A percentile compares a stretch with the other conserved stretches of the same genome.
Evolutionary conservation across 2,113 vertebrate genomes (phyloP).

Genomic region (Microcebus ravelobensis): DNA sequence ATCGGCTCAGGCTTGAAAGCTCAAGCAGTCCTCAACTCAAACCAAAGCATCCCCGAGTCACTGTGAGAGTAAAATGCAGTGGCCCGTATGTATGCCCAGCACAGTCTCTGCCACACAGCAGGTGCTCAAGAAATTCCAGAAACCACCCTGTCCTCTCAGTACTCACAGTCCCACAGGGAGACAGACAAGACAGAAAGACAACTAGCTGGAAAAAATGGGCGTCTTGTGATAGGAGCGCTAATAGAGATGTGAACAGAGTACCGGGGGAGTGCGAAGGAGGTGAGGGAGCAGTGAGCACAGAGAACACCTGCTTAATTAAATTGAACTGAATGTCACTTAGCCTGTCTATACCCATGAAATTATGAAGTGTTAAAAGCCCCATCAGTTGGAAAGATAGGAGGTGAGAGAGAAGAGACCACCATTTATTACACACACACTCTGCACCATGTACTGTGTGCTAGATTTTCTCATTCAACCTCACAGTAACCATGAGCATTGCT

Average conservation of each 20-base stretch:
- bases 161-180: not conserved
- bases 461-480: not conserved
- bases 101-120: not conserved
- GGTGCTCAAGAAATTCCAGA: not conserved
- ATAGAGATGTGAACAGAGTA: not conserved
- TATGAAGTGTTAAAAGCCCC: not conserved
- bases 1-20: not conserved
- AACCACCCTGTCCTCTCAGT: not conserved
- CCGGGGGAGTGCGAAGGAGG: not conserved
- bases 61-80: not conserved
- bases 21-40: not conserved
- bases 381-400: not conserved
- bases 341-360: not conserved
- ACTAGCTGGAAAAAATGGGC: not conserved
- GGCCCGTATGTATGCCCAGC: not conserved
- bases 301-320: not conserved
- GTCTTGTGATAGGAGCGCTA: not conserved
- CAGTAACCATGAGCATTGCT: not conserved
- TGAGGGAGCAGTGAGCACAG: not conserved
- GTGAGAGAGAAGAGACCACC: not conserved
- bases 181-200: not conserved
- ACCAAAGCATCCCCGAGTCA: not conserved
- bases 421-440: not conserved
- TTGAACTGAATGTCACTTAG: not conserved
- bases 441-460: not conserved